A percentile compares a stretch with the other conserved stretches of the same genome.
These are phyloP conservation scores for Ambastaia sidthimunki DNA, from an alignment of 2,797 vertebrate species.

Conservation along the genomic window DNA sequence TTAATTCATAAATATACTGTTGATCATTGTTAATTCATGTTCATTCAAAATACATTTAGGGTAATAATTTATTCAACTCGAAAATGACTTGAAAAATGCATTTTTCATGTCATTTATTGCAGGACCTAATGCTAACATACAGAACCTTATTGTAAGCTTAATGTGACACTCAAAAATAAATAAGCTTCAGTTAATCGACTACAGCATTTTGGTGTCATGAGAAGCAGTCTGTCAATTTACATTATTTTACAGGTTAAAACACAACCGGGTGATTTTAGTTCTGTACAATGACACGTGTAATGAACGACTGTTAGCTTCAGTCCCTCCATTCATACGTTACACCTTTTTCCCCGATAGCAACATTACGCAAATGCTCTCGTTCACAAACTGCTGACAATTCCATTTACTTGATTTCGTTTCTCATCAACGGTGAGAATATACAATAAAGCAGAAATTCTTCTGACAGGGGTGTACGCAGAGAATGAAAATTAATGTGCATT, in stretches of 20 bases:
- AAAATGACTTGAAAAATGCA: not conserved
- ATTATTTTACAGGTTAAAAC: not conserved
- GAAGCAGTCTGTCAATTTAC: not conserved
- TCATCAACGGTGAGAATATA: conserved; percentile 17
- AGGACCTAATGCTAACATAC: not conserved
- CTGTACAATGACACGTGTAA: not conserved
- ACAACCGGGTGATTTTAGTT: conserved; percentile 1
- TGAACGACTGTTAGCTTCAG: conserved; percentile 31
- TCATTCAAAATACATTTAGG: not conserved
- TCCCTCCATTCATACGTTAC: not conserved
- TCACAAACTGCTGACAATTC: conserved; percentile 17
- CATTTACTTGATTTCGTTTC: conserved; percentile 11
- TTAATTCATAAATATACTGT: not conserved
- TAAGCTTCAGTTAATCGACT: not conserved
- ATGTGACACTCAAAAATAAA: conserved; percentile 14
- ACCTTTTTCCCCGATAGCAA: conserved; percentile 8
- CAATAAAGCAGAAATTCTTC: not conserved
- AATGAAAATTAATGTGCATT: conserved; percentile 51
- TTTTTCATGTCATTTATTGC: not conserved
- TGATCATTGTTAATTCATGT: not conserved
- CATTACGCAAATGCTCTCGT: conserved; percentile 13
- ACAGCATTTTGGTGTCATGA: not conserved
- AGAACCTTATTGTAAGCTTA: not conserved
- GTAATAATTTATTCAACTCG: too few relatives aligned
- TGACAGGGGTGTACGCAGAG: conserved; percentile 9